Percentiles rank a stretch among this genome's conserved stretches.
These are phyloP conservation scores for Acipenser oxyrinchus DNA, from an alignment of 2,797 vertebrate species.

Conservation along the genomic window DNA sequence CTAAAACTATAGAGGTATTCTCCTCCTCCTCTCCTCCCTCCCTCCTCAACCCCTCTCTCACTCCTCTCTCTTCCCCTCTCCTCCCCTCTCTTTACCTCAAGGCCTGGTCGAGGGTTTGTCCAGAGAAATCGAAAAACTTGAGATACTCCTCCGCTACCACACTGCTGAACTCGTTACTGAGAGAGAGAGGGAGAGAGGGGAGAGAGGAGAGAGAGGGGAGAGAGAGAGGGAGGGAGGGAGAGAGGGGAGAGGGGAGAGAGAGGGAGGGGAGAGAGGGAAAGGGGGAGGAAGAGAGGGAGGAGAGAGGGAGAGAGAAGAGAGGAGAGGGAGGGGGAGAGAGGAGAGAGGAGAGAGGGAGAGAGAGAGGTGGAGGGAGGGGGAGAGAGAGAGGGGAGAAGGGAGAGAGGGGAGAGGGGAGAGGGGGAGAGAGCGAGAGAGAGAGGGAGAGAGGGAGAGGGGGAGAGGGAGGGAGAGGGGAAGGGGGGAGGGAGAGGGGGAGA, in stretches of 20 bases:
- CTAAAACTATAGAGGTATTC: too few species aligned
- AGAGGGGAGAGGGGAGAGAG: not conserved
- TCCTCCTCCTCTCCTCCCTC: not conserved
- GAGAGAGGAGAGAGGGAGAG: not conserved
- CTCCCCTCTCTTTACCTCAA: constrained; percentile 58
- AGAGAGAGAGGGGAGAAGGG: not conserved
- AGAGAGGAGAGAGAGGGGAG: not conserved
- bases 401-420: not conserved
- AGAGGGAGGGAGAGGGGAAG: too few species aligned
- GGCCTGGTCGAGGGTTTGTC: constrained; percentile 67
- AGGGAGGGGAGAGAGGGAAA: not conserved
- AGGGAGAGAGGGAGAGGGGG: too few species aligned
- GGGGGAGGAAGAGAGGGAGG: not conserved
- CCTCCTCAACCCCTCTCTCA: too few species aligned
- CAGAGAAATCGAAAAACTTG: constrained; percentile 74
- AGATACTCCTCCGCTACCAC: constrained; percentile 78
- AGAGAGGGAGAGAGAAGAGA: not conserved
- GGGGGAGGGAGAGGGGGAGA: too few species aligned
- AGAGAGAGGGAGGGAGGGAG: not conserved
- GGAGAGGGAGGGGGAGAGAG: not conserved
- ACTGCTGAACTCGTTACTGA: constrained; percentile 59
- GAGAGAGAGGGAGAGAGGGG: constrained; percentile 4
- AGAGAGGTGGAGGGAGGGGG: not conserved
- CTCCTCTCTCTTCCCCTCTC: too few species aligned
- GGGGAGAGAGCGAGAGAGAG: too few species aligned